A percentile compares a stretch with the other conserved stretches of the same genome.
Conservation (phyloP, 2,113 vertebrate genomes). For the Pontoporia blainvillei region DNA sequence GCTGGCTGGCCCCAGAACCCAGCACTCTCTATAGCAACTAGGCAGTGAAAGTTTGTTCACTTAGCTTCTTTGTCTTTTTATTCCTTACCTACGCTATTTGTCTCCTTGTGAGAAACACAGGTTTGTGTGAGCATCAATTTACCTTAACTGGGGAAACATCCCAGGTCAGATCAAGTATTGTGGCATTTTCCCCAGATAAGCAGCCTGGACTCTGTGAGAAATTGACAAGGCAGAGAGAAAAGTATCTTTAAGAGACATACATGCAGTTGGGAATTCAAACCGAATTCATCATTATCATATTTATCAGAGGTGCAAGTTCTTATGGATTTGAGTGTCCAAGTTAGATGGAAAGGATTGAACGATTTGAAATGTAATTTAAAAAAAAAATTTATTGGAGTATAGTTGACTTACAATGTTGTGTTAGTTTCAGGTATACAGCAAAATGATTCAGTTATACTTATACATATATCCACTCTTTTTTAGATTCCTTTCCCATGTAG, state of each 20-base stretch:
- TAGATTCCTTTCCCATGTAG: not conserved
- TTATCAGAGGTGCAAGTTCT: not conserved
- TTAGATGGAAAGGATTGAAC: not conserved
- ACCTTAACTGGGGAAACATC: not conserved
- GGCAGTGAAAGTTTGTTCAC: not conserved
- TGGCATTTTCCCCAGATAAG: not conserved
- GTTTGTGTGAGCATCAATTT: not conserved
- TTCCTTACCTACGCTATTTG: not conserved
- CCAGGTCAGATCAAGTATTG: not conserved
- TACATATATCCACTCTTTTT: not conserved
- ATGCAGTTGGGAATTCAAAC: not conserved
- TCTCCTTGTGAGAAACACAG: not conserved
- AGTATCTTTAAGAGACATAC: not conserved
- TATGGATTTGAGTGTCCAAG: not conserved
- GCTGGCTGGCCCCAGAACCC: not conserved
- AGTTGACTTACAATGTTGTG: not conserved
- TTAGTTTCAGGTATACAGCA: not conserved
- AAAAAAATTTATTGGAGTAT: not conserved
- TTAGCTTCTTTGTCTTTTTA: not conserved
- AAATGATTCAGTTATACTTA: not conserved
- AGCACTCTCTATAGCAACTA: not conserved
- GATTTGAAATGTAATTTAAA: not conserved
- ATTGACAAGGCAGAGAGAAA: not conserved
- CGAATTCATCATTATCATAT: not conserved
- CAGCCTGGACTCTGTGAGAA: not conserved